These are phyloP conservation scores for Channa argus DNA, from an alignment of 2,113 vertebrate species.

Conservation along the genomic window DNA sequence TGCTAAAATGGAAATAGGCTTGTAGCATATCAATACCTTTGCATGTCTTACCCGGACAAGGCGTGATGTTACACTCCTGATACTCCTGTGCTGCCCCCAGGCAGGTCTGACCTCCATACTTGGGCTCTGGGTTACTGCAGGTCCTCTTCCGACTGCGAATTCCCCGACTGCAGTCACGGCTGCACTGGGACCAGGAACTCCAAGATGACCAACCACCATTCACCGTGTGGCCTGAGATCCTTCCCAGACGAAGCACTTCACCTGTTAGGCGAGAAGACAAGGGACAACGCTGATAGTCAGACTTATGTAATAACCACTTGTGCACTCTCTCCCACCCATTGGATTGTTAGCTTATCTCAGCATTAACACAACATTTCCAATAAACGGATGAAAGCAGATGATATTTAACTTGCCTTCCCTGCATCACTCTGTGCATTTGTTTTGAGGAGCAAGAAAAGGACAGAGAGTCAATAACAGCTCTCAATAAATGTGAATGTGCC, in stretches of 20 bases:
- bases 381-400: slow-evolving; percentile 6
- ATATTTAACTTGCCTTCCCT: slow-evolving; percentile 1
- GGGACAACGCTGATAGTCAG: neutral
- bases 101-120: slow-evolving; percentile 91
- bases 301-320: neutral
- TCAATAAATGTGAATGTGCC: slow-evolving; percentile 35
- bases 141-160: slow-evolving; percentile 92
- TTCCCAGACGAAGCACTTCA: slow-evolving; percentile 90
- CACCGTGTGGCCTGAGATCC: slow-evolving; percentile 88
- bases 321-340: neutral
- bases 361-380: neutral
- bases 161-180: slow-evolving; percentile 93
- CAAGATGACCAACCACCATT: slow-evolving; percentile 95
- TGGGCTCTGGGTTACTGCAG: slow-evolving; percentile 94
- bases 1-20: neutral
- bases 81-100: slow-evolving; percentile 91
- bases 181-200: slow-evolving; percentile 95
- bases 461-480: slow-evolving; percentile 47
- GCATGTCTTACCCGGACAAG: slow-evolving; percentile 90
- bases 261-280: slow-evolving; percentile 70
- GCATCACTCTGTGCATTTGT: slow-evolving; percentile 30
- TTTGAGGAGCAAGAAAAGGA: slow-evolving; percentile 33
- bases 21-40: neutral
- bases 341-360: neutral
- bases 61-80: slow-evolving; percentile 96